These are phyloP conservation scores for Bactericera cockerelli DNA, from an alignment of 1,140 invertebrate genomes.

Conservation along the genomic window DNA sequence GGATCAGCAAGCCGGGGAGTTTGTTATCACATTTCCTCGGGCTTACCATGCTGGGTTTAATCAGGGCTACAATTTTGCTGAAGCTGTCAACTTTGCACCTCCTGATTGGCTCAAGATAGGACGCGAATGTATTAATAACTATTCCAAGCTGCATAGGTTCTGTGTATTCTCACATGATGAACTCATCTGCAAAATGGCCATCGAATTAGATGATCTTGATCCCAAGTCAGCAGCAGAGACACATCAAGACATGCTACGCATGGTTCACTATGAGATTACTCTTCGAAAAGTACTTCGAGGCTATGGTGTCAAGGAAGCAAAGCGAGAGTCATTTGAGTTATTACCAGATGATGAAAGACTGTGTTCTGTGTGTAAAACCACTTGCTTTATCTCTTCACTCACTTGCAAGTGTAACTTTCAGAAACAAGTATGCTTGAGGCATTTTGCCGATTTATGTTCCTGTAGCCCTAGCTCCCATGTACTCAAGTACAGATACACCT, in stretches of 20 bases:
- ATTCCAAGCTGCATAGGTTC: slow-evolving; percentile 79
- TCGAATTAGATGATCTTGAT: slow-evolving; percentile 68
- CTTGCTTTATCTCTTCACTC: slow-evolving; percentile 90
- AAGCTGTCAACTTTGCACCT: slow-evolving; percentile 98
- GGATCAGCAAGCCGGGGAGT: slow-evolving; percentile 96
- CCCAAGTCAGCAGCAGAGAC: slow-evolving; percentile 75
- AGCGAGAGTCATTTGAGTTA: slow-evolving; percentile 84
- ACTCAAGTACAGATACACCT: slow-evolving; percentile 78
- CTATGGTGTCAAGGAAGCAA: slow-evolving; percentile 70
- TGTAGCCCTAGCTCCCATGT: slow-evolving; percentile 64
- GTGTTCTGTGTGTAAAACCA: slow-evolving; percentile 91
- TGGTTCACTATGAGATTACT: slow-evolving; percentile 78
- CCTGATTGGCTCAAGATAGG: slow-evolving; percentile 96
- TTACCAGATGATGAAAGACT: slow-evolving; percentile 92
- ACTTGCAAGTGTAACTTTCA: slow-evolving; percentile 42
- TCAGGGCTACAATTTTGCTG: slow-evolving; percentile 98
- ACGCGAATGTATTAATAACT: slow-evolving; percentile 85
- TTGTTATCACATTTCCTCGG: slow-evolving; percentile 96
- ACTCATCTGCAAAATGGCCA: slow-evolving; percentile 94
- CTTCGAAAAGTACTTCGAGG: slow-evolving; percentile 45
- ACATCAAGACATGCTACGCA: slow-evolving; percentile 80
- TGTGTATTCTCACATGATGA: slow-evolving; percentile 99
- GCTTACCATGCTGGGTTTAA: slow-evolving; percentile 99
- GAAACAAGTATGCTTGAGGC: slow-evolving; percentile 73
- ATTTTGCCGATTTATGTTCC: slow-evolving; percentile 68